phyloP scores from a whole-genome alignment of 1,140 invertebrate genomes.

The Magallana angulata region DNA sequence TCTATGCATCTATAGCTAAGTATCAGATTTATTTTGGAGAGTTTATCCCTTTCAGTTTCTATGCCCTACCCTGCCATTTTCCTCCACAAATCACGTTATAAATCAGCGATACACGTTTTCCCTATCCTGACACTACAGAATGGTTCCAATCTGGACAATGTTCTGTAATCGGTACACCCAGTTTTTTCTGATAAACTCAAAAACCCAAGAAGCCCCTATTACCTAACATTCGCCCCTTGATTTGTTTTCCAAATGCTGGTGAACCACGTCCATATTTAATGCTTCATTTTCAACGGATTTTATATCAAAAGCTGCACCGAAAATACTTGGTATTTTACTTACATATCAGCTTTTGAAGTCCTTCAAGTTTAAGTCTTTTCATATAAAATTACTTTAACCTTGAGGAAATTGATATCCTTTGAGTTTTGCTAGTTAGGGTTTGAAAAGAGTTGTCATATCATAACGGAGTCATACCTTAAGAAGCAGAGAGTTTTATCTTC shows the following conservation, averaged over 20 bases:
- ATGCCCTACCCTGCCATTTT: neutral
- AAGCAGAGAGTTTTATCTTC: too few species aligned
- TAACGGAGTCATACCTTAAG: too few species aligned
- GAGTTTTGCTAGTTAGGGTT: too few species aligned
- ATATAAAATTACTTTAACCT: too few species aligned
- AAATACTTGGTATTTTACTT: neutral
- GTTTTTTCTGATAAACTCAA: conserved; percentile 14
- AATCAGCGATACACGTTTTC: neutral
- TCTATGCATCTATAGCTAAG: neutral
- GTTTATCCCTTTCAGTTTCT: neutral
- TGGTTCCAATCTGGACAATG: conserved; percentile 21
- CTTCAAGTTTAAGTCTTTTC: neutral
- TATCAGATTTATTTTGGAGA: too few species aligned
- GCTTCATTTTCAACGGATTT: conserved; percentile 21
- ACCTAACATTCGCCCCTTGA: neutral
- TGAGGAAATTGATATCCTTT: too few species aligned
- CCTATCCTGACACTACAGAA: conserved; percentile 8
- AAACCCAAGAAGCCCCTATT: neutral
- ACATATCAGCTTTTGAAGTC: neutral
- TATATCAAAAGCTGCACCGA: conserved; percentile 16
- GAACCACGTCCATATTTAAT: conserved; percentile 32
- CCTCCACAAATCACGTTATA: neutral
- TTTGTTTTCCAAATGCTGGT: neutral
- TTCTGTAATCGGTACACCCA: conserved; percentile 2
- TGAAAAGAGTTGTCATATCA: too few species aligned